Evolutionary conservation across 92 coral and sea anemone species (phyloP), one percentile per base, ranked within the genome.

Genomic region (Porites lobata): DNA sequence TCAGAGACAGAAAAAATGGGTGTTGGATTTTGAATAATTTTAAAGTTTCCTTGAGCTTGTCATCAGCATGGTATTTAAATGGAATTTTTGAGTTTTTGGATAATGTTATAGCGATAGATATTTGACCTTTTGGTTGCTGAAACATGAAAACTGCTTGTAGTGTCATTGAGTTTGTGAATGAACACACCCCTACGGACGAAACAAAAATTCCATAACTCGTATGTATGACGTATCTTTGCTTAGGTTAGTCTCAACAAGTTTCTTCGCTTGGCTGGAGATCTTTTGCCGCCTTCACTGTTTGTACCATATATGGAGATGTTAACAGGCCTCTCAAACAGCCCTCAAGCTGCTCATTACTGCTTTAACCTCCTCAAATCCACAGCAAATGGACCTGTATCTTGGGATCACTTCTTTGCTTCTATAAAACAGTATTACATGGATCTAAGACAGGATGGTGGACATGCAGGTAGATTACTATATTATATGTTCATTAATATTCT

Each of bases 341-440:
- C 96, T 68, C 96, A 93, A 87, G 95, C 95, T 52, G 99, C 96
- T 63, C 98, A 96, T 83, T 96, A 96, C 76, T 96, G 99, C 84
- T 96, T 95, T 69, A 96, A 96, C 76, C 87, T 96, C 79, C 93
- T 96, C 69, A 95, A 95, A 89, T 93, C 95, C 9, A 92, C 92
- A 8, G 95, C 98, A 14, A 96, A 96, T 76, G 92, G 89, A 17
- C 90, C 94, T 22, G 59, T 96, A 32, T 93, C 99, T 9, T 96
- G 99, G 99, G 98, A 95, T 72, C 99, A 96, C 88, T 96, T 95
- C 94, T 96, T 96, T 66, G 93, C 96, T 15, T 95, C 99, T 4
- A 85, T 96, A 56, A 96, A 96, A 78, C 99, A 94, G 66, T 96
- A 96, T 86, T 96, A 91, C 84, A 90, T 95, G 91, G 99, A 95